Evolutionary conservation across 2,797 vertebrate species (phyloP), one percentile per base, ranked within the genome.

Genomic region (Acanthurus tractus): DNA sequence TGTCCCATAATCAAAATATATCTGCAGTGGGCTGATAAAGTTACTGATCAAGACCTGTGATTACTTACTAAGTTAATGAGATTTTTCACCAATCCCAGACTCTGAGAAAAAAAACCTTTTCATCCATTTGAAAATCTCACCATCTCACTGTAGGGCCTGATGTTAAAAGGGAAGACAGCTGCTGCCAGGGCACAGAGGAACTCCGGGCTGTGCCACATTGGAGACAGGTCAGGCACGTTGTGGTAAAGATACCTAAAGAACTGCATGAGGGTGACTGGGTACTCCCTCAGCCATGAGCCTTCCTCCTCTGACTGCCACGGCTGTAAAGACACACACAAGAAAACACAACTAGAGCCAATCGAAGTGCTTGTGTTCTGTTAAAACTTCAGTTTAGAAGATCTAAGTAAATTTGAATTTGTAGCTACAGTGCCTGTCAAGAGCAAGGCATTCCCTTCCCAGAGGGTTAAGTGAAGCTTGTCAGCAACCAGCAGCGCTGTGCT

Each of bases 231-330:
- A 0, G 97, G 94, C 46, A 99, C 97, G 5, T 99, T 99, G 92
- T 99, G 98, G 92, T 99, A 99, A 17, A 99, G 94, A 74, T 99
- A 99, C 55, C 98, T 94, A 14, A 99, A 99, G 93, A 99, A 99
- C 93, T 99, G 98, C 98, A 99, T 98, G 88, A 99, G 93, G 1
- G 98, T 99, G 82, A 99, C 96, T 0, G 98, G 98, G 70, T 99
- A 99, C 68, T 99, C 98, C 74, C 98, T 95, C 53, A 99, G 96
- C 98, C 98, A 99, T 20, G 98, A 99, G 0, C 98, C 98, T 81
- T 99, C 98, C 84, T 99, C 98, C 89, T 99, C 98, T 0, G 98
- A 99, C 88, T 99, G 98, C 98, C 98, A 99, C 0, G 98, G 98
- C 98, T 99, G 84, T 1, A 56, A 59, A 50, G 12, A 63, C 1